Conservation (phyloP, 2,888 invertebrate genomes). For the Trilocha varians region DNA sequence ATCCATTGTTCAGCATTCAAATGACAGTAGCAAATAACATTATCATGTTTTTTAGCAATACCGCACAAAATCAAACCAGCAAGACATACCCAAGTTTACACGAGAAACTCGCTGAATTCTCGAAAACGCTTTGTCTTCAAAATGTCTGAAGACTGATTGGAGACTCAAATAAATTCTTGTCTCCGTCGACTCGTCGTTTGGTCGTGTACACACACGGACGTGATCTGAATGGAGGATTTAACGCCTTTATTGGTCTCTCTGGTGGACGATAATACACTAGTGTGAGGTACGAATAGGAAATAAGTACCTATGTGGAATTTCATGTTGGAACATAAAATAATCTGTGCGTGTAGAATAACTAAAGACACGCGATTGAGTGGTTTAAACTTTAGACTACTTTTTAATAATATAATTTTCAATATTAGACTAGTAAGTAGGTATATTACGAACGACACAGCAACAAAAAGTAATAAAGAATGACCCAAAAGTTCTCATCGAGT, state of each 20-base stretch:
- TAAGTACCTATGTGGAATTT: background rate
- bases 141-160: conserved; percentile 52
- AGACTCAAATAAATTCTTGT: conserved; percentile 55
- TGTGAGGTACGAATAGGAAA: background rate
- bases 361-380: too few relatives aligned
- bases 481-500: background rate
- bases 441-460: too few relatives aligned
- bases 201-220: conserved; percentile 23
- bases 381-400: too few relatives aligned
- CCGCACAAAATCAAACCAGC: background rate
- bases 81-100: conserved; percentile 7
- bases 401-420: too few relatives aligned
- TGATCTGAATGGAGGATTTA: conserved; percentile 28
- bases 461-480: too few relatives aligned
- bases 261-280: background rate
- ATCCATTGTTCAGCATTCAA: too few relatives aligned
- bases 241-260: conserved; percentile 8
- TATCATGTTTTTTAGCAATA: too few relatives aligned
- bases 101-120: conserved; percentile 24
- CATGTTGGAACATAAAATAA: background rate
- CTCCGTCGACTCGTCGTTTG: conserved; percentile 24
- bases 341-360: too few relatives aligned
- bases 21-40: too few relatives aligned
- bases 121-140: conserved; percentile 46
- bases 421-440: too few relatives aligned